Percentiles rank a stretch among this genome's conserved stretches.
Conservation (phyloP, 2,113 vertebrate species). For the Phyllopteryx taeniolatus region DNA sequence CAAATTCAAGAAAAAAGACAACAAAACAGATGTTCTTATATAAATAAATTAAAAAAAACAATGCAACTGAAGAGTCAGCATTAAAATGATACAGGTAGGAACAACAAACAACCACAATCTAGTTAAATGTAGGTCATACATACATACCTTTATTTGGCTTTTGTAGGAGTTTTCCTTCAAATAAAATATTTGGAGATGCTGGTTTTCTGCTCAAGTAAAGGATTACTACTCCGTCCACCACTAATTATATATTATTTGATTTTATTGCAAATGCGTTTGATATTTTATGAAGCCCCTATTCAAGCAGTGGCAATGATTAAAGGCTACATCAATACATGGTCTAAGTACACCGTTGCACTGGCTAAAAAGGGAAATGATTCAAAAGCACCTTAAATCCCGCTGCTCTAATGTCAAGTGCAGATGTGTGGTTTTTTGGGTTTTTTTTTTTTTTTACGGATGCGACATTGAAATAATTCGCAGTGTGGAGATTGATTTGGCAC, state of each 20-base stretch:
- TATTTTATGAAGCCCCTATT: conserved; percentile 1
- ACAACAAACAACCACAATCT: background rate
- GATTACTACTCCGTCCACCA: conserved; percentile 6
- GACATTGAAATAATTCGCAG: conserved; percentile 44
- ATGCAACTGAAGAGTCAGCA: background rate
- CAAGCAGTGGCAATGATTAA: conserved; percentile 6
- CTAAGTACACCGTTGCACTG: background rate
- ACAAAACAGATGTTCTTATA: background rate
- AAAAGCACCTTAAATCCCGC: conserved; percentile 42
- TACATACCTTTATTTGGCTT: conserved; percentile 1
- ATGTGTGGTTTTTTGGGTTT: conserved; percentile 19
- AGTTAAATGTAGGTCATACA: background rate
- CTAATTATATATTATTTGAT: conserved; percentile 7
- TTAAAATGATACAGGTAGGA: background rate
- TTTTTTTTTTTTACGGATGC: conserved; percentile 25
- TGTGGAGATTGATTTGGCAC: conserved; percentile 52
- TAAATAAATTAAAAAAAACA: background rate
- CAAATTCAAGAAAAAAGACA: background rate
- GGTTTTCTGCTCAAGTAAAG: conserved; percentile 8
- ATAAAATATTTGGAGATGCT: conserved; percentile 4
- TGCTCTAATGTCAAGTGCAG: conserved; percentile 26
- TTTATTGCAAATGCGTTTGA: conserved; percentile 14
- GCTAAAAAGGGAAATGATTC: conserved; percentile 25
- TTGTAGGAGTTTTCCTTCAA: background rate
- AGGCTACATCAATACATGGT: conserved; percentile 6